These are phyloP conservation scores for Loriculus beryllinus DNA, from an alignment of 2,797 vertebrate species.

Conservation along the genomic window DNA sequence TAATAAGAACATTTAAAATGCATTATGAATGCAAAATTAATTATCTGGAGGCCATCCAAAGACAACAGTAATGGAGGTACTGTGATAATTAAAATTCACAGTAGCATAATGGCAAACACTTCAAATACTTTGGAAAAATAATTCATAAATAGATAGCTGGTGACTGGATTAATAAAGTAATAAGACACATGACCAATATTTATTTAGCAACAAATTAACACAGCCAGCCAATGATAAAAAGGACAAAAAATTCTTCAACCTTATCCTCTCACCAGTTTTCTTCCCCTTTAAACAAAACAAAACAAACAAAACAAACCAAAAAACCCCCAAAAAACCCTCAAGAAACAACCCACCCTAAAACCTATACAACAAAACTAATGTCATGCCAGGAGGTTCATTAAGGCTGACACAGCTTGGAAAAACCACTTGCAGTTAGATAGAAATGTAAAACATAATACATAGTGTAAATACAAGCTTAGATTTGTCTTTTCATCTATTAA, in stretches of 20 bases:
- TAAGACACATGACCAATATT: background rate
- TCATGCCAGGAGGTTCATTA: background rate
- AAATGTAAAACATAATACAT: background rate
- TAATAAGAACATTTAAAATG: background rate
- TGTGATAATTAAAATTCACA: background rate
- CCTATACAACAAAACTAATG: background rate
- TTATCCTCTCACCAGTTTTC: background rate
- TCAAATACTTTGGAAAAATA: background rate
- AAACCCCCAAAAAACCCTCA: background rate
- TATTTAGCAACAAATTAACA: background rate
- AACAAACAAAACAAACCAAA: background rate
- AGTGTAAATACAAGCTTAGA: background rate
- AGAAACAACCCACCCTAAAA: background rate
- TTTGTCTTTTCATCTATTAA: background rate
- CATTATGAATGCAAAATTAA: background rate
- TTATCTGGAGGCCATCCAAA: background rate
- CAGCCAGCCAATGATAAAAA: background rate
- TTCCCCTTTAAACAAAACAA: background rate
- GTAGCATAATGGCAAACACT: background rate
- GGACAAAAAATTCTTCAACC: background rate
- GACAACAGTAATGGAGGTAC: background rate
- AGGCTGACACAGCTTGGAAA: background rate
- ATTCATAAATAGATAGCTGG: background rate
- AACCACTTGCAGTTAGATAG: background rate
- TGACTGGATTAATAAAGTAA: background rate